A percentile compares a stretch with the other conserved stretches of the same genome.
These are phyloP conservation scores for Tenualosa thibaudeaui DNA, from an alignment of 2,797 vertebrate genomes.

Conservation along the genomic window DNA sequence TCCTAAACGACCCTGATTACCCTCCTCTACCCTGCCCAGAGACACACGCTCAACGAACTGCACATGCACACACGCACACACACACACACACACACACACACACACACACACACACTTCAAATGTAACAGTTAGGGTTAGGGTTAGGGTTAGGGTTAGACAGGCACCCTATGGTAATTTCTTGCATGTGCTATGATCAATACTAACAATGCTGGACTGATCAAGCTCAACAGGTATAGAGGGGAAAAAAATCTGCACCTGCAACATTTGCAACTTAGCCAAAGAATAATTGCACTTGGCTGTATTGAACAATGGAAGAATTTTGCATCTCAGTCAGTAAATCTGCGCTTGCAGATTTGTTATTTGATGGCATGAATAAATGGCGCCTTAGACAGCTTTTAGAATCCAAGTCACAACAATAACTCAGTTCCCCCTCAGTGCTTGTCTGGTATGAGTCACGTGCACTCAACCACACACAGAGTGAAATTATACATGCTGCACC, in stretches of 20 bases:
- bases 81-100: slow-evolving; percentile 6
- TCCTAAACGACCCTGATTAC: slow-evolving; percentile 14
- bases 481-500: not conserved
- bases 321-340: not conserved
- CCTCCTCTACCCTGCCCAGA: not conserved
- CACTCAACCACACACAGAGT: slow-evolving; percentile 20
- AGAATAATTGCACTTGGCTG: not conserved
- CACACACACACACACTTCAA: not conserved
- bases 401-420: slow-evolving; percentile 11
- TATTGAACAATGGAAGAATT: not conserved
- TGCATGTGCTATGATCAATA: not conserved
- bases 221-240: not conserved
- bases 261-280: too few relatives aligned
- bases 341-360: slow-evolving; percentile 5
- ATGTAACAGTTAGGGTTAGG: too few relatives aligned
- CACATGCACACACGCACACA: not conserved
- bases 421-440: slow-evolving; percentile 3
- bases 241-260: not conserved
- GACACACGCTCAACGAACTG: not conserved
- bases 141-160: too few relatives aligned
- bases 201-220: not conserved
- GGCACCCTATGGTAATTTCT: not conserved
- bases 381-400: slow-evolving; percentile 12
- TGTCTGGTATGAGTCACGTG: slow-evolving; percentile 6
- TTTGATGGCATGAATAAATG: slow-evolving; percentile 22